Evolutionary conservation across 2,888 invertebrate species (phyloP), one percentile per base, ranked within the genome.

Genomic region (Eretmocerus hayati): DNA sequence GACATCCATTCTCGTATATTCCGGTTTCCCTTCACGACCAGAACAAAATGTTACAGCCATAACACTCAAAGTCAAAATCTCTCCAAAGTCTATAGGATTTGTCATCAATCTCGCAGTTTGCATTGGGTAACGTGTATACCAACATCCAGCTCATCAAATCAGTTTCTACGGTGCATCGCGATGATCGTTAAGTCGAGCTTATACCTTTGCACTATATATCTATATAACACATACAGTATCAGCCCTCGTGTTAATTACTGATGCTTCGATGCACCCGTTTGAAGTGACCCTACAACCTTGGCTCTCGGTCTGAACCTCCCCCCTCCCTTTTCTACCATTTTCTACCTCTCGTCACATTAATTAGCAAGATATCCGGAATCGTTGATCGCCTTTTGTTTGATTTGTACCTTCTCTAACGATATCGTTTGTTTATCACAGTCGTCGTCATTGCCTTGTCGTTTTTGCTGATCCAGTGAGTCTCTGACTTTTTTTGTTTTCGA

Each of bases 161-260:
- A 48, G 53, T 36, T 50, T 48, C 30, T 23, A 48, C 23, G 21
- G 11, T 31, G 26, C 36, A 26, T 16, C 33, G 22, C 35, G 42
- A 39, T 40, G 52, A 52, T 48, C 48, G 42, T 52, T 52, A 52
- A 43, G 40, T 48, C 30, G 31, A 15, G 52, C 52, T 52, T 52
- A 48, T 33, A 36, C 16, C 21, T n/a, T 22, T 18, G 18, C 6
- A 9, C 30, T 5, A 33, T n/a, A 4, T 33, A n/a, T n/a, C n/a
- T n/a, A n/a, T n/a, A n/a, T n/a, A n/a, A n/a, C n/a, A n/a, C n/a
- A n/a, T n/a, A n/a, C n/a, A n/a, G n/a, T n/a, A n/a, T n/a, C n/a
- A n/a, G n/a, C n/a, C n/a, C n/a, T n/a, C n/a, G n/a, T n/a, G n/a
- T n/a, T n/a, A n/a, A n/a, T n/a, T n/a, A n/a, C n/a, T n/a, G n/a